Conservation (phyloP, 2,888 invertebrate species). For the Spicauda simplicius region DNA sequence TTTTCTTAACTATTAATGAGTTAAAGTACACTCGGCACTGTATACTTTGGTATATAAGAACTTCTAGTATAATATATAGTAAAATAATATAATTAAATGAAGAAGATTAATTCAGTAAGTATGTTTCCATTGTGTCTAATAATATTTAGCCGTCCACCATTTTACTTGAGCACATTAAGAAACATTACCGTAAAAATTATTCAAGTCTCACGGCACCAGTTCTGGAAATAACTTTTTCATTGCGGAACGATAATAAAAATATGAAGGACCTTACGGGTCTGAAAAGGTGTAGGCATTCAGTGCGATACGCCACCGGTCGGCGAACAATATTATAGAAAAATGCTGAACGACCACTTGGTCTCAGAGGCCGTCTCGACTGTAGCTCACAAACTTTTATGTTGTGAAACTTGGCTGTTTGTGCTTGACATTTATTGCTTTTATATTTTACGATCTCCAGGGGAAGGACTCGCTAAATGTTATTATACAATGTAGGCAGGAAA, state of each 20-base stretch:
- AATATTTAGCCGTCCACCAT: background rate
- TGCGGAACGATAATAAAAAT: slow-evolving; percentile 28
- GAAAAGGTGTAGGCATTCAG: slow-evolving; percentile 37
- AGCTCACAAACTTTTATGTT: slow-evolving; percentile 73
- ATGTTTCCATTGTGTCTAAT: background rate
- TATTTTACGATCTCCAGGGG: slow-evolving; percentile 69
- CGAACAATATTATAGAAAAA: slow-evolving; percentile 62
- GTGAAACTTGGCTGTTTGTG: slow-evolving; percentile 75
- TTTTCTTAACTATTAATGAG: too few species aligned
- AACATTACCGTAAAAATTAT: slow-evolving; percentile 2
- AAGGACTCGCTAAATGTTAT: slow-evolving; percentile 60
- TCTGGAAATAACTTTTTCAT: slow-evolving; percentile 28
- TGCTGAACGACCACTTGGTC: slow-evolving; percentile 65
- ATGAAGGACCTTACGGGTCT: slow-evolving; percentile 22
- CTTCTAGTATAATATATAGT: background rate
- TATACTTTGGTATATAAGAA: too few species aligned
- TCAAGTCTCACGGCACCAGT: slow-evolving; percentile 8
- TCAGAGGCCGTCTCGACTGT: slow-evolving; percentile 55
- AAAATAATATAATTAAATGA: background rate
- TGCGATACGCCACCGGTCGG: slow-evolving; percentile 40
- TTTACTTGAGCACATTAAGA: background rate
- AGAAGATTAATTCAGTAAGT: background rate
- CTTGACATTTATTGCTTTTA: slow-evolving; percentile 78
- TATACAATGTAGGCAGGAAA: slow-evolving; percentile 31
- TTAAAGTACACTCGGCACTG: too few species aligned